Base-by-base conservation (phyloP, 2,113 vertebrate species). In the Rhinolophus sinicus region DNA sequence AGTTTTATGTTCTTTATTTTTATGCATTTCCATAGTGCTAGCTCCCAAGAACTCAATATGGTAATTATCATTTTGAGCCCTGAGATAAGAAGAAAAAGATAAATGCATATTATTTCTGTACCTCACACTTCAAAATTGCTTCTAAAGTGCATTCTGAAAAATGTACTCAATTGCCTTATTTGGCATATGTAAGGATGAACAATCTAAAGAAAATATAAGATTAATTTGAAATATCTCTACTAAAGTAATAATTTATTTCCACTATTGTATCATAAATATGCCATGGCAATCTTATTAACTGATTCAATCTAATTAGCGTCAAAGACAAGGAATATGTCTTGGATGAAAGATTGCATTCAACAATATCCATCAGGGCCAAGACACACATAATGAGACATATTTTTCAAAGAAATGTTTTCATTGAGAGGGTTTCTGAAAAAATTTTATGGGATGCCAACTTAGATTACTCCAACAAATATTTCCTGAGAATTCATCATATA, bases 161-260 rank as follows among this genome's bases (percentile, higher is more conserved):
- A 82, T 5, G 89, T 82, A 83, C 47, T 83, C 47, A 80, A 6
- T 92, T 95, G 84, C 80, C 54, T 92, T 93, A 86, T 94, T 84
- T 87, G 9, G 70, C 7, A 33, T 95, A 96, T 93, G 73, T 85
- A 86, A 81, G 86, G 77, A 90, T 44, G 76, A 97, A 97, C 58
- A 92, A 90, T 64, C 4, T 82, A 96, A 97, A 75, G 81, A 93
- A 97, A 97, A 69, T 56, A 88, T 88, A 87, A 93, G 13, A 94
- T 83, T 94, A 97, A 97, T 96, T 92, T 78, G 47, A 97, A 97
- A 86, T 88, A 93, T 93, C 21, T 89, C 73, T 97, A 54, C 4
- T 90, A 76, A 40, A 81, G 60, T 96, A 97, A 96, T 97, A 92
- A 93, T 33, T 97, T 97, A 96, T 88, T 97, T 94, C 35, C 56